Percentiles rank a stretch among this genome's conserved stretches.
These are phyloP conservation scores for Bombycilla garrulus DNA, from an alignment of 2,113 vertebrate genomes.

Conservation along the genomic window DNA sequence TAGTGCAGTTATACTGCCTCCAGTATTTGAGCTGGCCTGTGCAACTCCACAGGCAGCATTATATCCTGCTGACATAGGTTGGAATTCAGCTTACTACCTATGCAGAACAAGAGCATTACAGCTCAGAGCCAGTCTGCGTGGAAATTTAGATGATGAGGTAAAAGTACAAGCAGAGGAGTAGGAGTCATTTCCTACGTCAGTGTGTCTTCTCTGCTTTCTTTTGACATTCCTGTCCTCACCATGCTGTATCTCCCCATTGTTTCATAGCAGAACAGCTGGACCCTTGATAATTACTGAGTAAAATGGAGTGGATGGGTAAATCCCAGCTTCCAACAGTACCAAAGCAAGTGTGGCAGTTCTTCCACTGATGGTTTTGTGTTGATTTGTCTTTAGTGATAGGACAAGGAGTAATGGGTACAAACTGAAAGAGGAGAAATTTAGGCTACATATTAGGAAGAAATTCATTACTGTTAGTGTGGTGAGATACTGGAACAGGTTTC, in stretches of 20 bases:
- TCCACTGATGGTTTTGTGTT: background rate
- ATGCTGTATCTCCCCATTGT: background rate
- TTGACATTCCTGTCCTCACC: background rate
- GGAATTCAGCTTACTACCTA: background rate
- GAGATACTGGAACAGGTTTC: background rate
- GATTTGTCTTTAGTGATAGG: background rate
- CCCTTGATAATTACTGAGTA: background rate
- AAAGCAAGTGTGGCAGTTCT: background rate
- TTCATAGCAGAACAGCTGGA: background rate
- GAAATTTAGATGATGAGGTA: background rate
- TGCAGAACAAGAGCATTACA: background rate
- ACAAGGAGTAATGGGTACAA: background rate
- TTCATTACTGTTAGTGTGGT: background rate
- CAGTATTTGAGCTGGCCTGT: background rate
- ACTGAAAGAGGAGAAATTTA: background rate
- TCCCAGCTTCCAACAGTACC: background rate
- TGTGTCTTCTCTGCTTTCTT: background rate
- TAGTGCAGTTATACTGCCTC: background rate
- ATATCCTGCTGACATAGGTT: background rate
- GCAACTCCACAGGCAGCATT: background rate
- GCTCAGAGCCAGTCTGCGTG: background rate
- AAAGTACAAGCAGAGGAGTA: background rate
- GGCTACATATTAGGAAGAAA: background rate
- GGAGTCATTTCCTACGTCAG: background rate
- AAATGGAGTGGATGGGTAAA: background rate